phyloP scores from a whole-genome alignment of 2,113 vertebrate species.

The Anarhynchus alexandrinus region DNA sequence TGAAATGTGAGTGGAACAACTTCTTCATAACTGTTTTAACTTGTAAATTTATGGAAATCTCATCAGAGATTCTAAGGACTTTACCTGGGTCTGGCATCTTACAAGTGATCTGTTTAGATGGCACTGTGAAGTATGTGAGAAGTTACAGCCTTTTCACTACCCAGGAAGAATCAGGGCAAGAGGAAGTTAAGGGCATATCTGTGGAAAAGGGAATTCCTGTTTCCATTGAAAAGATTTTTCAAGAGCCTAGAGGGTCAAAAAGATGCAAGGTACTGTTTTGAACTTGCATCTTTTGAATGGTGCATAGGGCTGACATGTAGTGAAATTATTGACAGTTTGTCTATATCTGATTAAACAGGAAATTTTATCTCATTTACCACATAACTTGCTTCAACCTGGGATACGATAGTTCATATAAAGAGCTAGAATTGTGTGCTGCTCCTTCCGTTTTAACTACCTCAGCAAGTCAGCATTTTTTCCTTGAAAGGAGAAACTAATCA shows the following conservation, averaged over 20 bases:
- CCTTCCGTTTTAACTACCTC: not conserved
- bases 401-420: not conserved
- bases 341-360: not conserved
- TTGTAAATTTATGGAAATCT: not conserved
- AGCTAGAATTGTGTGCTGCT: not conserved
- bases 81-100: not conserved
- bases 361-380: not conserved
- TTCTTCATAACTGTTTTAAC: not conserved
- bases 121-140: not conserved
- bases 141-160: not conserved
- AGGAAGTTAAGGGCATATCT: not conserved
- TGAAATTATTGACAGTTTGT: not conserved
- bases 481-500: slow-evolving; percentile 31
- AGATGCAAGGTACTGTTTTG: not conserved
- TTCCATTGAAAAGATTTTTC: not conserved
- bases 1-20: not conserved
- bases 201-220: not conserved
- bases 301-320: not conserved
- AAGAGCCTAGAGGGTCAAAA: not conserved
- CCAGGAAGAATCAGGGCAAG: not conserved
- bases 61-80: not conserved
- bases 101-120: not conserved
- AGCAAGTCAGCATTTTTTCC: not conserved
- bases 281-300: not conserved
- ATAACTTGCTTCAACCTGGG: not conserved